phyloP scores from a whole-genome alignment of 2,888 invertebrate genomes.

The Petrolisthes cinctipes region DNA sequence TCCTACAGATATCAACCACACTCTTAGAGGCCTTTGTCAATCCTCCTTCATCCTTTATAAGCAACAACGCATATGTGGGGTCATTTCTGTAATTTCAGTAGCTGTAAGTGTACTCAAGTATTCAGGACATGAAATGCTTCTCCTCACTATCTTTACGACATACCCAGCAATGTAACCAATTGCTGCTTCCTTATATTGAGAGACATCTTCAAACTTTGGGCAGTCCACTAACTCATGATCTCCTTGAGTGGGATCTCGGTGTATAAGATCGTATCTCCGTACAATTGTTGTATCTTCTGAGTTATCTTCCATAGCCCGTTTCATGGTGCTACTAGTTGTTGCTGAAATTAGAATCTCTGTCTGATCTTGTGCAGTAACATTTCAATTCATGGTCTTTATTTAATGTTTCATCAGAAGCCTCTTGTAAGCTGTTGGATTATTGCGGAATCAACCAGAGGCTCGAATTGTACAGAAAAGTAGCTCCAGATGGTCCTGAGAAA shows the following conservation, averaged over 20 bases:
- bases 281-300: not conserved
- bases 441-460: not conserved
- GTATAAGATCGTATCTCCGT: not conserved
- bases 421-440: conserved; percentile 1
- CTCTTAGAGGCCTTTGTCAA: not conserved
- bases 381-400: not conserved
- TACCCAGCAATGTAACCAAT: not conserved
- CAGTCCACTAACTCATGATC: not conserved
- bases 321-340: conserved; percentile 3
- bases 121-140: not conserved
- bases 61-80: not conserved
- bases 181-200: not conserved
- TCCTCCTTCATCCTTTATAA: not conserved
- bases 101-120: not conserved
- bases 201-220: not conserved
- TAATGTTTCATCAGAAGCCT: not conserved
- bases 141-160: not conserved
- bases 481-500: not conserved
- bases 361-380: not conserved
- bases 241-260: not conserved
- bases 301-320: not conserved
- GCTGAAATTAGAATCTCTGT: not conserved
- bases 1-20: not conserved
- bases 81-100: too few species aligned
- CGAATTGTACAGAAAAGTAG: not conserved